Percentiles rank a stretch among this genome's conserved stretches.
phyloP scores from a whole-genome alignment of 2,113 vertebrate species.

The Hypanus sabinus region DNA sequence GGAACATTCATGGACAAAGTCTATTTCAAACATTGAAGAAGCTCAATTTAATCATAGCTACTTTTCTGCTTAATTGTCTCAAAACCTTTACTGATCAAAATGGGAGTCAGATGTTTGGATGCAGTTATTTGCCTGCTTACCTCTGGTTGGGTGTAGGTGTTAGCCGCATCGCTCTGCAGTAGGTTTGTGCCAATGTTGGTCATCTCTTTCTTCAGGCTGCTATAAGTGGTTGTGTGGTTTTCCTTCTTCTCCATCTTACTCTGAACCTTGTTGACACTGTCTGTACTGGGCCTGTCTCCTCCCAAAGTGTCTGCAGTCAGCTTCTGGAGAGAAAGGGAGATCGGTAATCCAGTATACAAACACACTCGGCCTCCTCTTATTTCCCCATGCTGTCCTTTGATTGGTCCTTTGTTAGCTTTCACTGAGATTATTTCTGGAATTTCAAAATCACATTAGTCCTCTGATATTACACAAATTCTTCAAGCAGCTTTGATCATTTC shows the following conservation, averaged over 20 bases:
- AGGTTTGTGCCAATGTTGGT: slow-evolving; percentile 48
- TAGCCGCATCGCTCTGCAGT: slow-evolving; percentile 61
- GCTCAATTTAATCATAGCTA: background rate
- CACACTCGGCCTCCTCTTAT: background rate
- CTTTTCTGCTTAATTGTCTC: background rate
- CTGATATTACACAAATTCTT: background rate
- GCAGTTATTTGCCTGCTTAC: slow-evolving; percentile 46
- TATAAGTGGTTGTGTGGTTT: slow-evolving; percentile 48
- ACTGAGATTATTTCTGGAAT: background rate
- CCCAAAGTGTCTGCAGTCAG: slow-evolving; percentile 59
- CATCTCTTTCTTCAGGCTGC: slow-evolving; percentile 44
- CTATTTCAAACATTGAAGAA: background rate
- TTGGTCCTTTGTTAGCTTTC: background rate
- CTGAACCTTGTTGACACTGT: slow-evolving; percentile 42
- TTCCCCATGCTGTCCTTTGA: background rate
- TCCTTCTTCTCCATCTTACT: slow-evolving; percentile 42
- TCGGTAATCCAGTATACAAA: background rate
- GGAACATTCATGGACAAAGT: background rate
- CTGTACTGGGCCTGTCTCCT: slow-evolving; percentile 48
- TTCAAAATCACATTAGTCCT: background rate
- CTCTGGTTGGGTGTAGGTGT: slow-evolving; percentile 59
- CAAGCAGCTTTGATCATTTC: background rate
- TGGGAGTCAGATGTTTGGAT: background rate
- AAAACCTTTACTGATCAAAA: background rate
- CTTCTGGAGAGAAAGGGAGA: slow-evolving; percentile 51